Conservation (phyloP, 2,113 vertebrate species). For the Lampris megalopsis region DNA sequence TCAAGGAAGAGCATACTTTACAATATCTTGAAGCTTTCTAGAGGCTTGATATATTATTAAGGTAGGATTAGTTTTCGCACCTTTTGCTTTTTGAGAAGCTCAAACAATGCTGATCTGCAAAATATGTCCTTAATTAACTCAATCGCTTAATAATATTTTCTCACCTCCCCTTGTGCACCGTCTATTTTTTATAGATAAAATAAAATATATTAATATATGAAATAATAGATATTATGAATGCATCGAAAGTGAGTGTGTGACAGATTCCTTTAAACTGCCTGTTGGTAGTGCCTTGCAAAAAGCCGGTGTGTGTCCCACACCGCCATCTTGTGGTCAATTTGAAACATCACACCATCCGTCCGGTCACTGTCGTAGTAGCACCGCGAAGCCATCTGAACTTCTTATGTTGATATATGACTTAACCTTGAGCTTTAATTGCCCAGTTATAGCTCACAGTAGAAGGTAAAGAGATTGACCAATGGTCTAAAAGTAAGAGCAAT, state of each 20-base stretch:
- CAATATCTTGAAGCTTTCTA: no score
- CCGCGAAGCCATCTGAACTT: not conserved
- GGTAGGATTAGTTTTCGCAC: no score
- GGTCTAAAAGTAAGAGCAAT: conserved; percentile 27
- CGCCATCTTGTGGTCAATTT: conserved; percentile 67
- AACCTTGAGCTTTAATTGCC: not conserved
- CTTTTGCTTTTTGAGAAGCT: no score
- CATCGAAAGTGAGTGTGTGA: not conserved
- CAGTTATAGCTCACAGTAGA: conserved; percentile 13
- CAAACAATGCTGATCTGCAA: no score
- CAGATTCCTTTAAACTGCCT: not conserved
- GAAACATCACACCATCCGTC: conserved; percentile 5
- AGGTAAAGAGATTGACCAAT: conserved; percentile 30
- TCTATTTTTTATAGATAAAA: no score
- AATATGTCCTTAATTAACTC: no score
- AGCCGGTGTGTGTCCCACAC: conserved; percentile 33
- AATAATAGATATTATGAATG: no score
- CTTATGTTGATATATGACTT: conserved; percentile 22
- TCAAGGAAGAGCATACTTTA: no score
- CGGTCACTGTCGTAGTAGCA: not conserved
- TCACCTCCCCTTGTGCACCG: no score
- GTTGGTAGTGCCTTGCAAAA: not conserved
- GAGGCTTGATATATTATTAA: no score
- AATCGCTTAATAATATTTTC: no score
- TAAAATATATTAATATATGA: no score